Percentiles rank a stretch among this genome's conserved stretches.
These are phyloP conservation scores for Leucophenga varia DNA, from an alignment of 1,140 invertebrate genomes.

Conservation along the genomic window DNA sequence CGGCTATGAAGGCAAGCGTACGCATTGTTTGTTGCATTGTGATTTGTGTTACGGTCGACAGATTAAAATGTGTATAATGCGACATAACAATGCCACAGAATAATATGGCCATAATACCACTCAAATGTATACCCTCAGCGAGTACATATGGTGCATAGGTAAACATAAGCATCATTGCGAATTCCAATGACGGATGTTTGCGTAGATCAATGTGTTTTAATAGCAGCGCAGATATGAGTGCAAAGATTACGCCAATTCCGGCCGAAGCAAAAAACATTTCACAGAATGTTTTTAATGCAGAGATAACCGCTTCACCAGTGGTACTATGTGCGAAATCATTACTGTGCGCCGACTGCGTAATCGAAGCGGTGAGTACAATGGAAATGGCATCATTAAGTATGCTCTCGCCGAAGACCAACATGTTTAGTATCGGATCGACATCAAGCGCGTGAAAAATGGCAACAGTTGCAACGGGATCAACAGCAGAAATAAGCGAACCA, in stretches of 20 bases:
- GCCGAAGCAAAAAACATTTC: slow-evolving; percentile 98
- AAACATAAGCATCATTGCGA: slow-evolving; percentile 97
- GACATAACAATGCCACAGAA: slow-evolving; percentile 99
- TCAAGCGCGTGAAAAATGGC: slow-evolving; percentile 96
- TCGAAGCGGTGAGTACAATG: slow-evolving; percentile 93
- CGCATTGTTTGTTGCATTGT: slow-evolving; percentile 99
- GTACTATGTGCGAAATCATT: slow-evolving; percentile 47
- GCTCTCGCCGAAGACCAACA: slow-evolving; percentile 98
- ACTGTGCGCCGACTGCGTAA: slow-evolving; percentile 60
- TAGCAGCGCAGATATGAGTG: slow-evolving; percentile 88
- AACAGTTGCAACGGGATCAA: slow-evolving; percentile 96
- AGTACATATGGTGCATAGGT: slow-evolving; percentile 97
- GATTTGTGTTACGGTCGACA: slow-evolving; percentile 97
- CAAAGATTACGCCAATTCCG: slow-evolving; percentile 94
- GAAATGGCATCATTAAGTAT: slow-evolving; percentile 98
- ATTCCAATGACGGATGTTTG: slow-evolving; percentile 97
- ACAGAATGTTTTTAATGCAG: slow-evolving; percentile 89
- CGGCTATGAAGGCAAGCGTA: slow-evolving; percentile 95
- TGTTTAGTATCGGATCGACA: slow-evolving; percentile 93
- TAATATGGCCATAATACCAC: slow-evolving; percentile 98
- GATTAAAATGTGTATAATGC: slow-evolving; percentile 98
- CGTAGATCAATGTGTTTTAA: slow-evolving; percentile 95
- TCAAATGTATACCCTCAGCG: slow-evolving; percentile 78
- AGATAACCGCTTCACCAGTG: slow-evolving; percentile 81
- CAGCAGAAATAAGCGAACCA: slow-evolving; percentile 94